phyloP scores from a whole-genome alignment of 2,797 vertebrate species.

The Halcyon chelicuti region DNA sequence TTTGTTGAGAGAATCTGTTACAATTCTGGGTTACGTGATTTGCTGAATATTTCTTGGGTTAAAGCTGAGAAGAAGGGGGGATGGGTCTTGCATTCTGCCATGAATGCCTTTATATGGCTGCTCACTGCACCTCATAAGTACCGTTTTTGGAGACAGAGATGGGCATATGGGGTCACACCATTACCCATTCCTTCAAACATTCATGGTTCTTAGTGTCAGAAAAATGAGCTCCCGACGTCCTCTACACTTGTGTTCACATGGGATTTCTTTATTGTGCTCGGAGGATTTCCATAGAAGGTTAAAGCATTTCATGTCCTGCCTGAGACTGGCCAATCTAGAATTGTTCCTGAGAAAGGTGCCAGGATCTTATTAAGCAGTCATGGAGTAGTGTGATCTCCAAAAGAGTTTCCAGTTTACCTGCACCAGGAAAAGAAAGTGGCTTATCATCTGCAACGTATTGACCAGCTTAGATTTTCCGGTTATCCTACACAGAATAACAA shows the following conservation, averaged over 20 bases:
- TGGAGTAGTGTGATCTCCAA: not conserved
- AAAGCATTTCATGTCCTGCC: not conserved
- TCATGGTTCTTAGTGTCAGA: not conserved
- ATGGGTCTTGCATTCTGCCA: not conserved
- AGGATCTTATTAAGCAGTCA: not conserved
- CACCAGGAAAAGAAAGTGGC: not conserved
- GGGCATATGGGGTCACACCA: not conserved
- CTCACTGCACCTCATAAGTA: not conserved
- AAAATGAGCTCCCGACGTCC: not conserved
- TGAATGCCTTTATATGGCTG: not conserved
- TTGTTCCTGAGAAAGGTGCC: not conserved
- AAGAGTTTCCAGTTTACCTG: not conserved
- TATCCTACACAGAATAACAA: not conserved
- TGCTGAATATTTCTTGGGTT: not conserved
- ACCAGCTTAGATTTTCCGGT: not conserved
- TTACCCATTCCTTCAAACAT: conserved; percentile 17
- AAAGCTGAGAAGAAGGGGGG: not conserved
- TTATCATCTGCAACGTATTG: not conserved
- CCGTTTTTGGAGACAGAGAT: not conserved
- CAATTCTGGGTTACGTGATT: not conserved
- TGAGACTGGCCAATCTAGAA: not conserved
- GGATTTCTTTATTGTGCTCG: conserved; percentile 9
- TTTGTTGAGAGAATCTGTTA: conserved; percentile 27
- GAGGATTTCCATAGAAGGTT: conserved; percentile 41
- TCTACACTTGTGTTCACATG: not conserved